Base-by-base conservation (phyloP, 2,888 invertebrate genomes). In the Meliscaeva auricollis region DNA sequence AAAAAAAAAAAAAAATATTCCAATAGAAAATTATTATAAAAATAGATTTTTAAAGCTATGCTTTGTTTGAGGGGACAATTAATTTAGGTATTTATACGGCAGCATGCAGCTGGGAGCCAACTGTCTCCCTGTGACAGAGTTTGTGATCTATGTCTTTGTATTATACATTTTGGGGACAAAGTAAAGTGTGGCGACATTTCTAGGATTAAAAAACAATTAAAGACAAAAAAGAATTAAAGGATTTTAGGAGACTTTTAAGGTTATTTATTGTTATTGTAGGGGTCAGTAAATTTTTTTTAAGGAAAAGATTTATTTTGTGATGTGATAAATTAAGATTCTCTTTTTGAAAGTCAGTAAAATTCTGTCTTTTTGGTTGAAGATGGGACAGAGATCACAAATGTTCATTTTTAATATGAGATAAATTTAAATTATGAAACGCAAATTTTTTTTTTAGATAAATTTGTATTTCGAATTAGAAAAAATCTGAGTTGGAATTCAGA, bases 1-100 rank as follows among this genome's bases (percentile, higher is more conserved):
- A 81, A 85, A 81, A 85, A 76, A 68, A 72, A 80, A 76, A 77
- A 80, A 85, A 81, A 77, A 76, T 68, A 73, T 56, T 72, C 54
- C 32, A 17, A 46, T n/a, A 48, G 20, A 54, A 35, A 50, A 30
- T 15, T 38, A 35, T 30, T 64, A 8, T 50, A 8, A 56, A 62
- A 68, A 73, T 62, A 73, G 26, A 7, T 66, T 35, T 35, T 8
- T 15, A 48, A 56, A 22, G 44, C n/a, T n/a, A n/a, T 62, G 9
- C 35, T 7, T n/a, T 38, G 11, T n/a, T 1, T 38, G 62, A 15
- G 70, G 15, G 48, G 32, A 46, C n/a, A 38, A 38, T 38, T 62
- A 22, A 41, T 62, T 8, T 3, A 41, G 17, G 2, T 4, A 48
- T 13, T 20, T 22, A 8, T 41, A 15, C 9, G 30, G 41, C 26